phyloP scores from a whole-genome alignment of 2,888 invertebrate genomes.

The Drosophila mercatorum region DNA sequence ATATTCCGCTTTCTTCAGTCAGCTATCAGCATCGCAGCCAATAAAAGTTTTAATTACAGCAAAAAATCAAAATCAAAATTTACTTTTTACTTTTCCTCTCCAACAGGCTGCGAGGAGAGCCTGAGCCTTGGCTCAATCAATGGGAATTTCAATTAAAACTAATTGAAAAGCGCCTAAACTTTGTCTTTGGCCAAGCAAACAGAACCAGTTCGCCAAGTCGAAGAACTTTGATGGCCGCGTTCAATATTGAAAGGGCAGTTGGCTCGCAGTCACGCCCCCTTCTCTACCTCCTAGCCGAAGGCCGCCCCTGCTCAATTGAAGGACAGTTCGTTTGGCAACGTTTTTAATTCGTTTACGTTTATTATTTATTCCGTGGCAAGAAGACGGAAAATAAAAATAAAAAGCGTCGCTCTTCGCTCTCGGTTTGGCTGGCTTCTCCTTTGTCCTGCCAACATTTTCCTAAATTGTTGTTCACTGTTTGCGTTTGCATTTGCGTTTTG shows the following conservation, averaged over 20 bases:
- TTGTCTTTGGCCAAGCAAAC: conserved; percentile 59
- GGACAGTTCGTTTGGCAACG: conserved; percentile 62
- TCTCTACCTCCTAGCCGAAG: neutral
- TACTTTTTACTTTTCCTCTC: conserved; percentile 26
- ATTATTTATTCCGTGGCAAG: conserved; percentile 76
- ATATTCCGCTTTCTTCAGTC: neutral
- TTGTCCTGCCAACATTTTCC: conserved; percentile 28
- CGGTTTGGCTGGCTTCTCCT: conserved; percentile 24
- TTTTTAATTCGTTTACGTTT: conserved; percentile 82
- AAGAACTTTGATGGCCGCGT: conserved; percentile 52
- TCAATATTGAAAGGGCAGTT: conserved; percentile 53
- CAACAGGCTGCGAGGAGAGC: neutral
- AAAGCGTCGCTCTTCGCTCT: conserved; percentile 30
- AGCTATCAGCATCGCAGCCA: neutral
- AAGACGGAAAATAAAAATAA: conserved; percentile 29
- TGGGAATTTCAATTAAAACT: conserved; percentile 76
- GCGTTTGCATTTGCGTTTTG: conserved; percentile 30
- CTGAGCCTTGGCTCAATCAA: conserved; percentile 42
- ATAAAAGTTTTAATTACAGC: conserved; percentile 47
- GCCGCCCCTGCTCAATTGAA: neutral
- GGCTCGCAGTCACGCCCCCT: conserved; percentile 14
- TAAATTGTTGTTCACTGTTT: conserved; percentile 50
- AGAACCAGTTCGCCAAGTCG: conserved; percentile 44
- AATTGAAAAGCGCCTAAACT: conserved; percentile 74
- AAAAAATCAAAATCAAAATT: conserved; percentile 43